Evolutionary conservation across 1,140 invertebrate genomes (phyloP).

Genomic region (Drosophila trapezifrons): DNA sequence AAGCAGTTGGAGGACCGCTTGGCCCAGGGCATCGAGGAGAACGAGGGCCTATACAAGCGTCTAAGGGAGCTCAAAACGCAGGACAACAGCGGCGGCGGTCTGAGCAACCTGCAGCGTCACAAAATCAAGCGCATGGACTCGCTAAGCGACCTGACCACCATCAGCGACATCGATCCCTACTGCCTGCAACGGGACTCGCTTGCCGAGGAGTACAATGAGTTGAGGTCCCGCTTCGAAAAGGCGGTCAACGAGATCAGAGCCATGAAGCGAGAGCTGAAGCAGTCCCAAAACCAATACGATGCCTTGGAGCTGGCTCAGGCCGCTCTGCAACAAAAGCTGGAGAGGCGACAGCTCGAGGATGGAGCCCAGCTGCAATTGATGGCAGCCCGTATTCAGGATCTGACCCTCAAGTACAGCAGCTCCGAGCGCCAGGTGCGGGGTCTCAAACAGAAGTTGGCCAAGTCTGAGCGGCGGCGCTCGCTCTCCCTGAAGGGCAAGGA

Average conservation of each 20-base stretch:
- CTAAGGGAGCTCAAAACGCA: conserved; percentile 89
- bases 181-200: conserved; percentile 90
- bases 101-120: conserved; percentile 77
- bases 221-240: conserved; percentile 91
- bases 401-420: conserved; percentile 91
- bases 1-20: conserved; percentile 85
- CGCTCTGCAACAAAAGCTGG: conserved; percentile 89
- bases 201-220: conserved; percentile 91
- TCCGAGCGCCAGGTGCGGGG: conserved; percentile 93
- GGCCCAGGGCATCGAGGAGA: conserved; percentile 90
- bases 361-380: conserved; percentile 91
- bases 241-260: conserved; percentile 92
- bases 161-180: conserved; percentile 91
- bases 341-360: conserved; percentile 88
- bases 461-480: conserved; percentile 91
- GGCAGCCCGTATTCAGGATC: conserved; percentile 92
- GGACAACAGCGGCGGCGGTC: conserved; percentile 83
- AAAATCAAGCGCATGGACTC: conserved; percentile 90
- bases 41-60: conserved; percentile 89
- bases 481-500: conserved; percentile 92
- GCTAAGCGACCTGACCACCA: conserved; percentile 91
- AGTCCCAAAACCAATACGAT: conserved; percentile 91
- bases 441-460: conserved; percentile 91
- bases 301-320: conserved; percentile 91
- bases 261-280: conserved; percentile 92